Base-by-base conservation (phyloP, 2,797 vertebrate species). In the Lepilemur septentrionalis region DNA sequence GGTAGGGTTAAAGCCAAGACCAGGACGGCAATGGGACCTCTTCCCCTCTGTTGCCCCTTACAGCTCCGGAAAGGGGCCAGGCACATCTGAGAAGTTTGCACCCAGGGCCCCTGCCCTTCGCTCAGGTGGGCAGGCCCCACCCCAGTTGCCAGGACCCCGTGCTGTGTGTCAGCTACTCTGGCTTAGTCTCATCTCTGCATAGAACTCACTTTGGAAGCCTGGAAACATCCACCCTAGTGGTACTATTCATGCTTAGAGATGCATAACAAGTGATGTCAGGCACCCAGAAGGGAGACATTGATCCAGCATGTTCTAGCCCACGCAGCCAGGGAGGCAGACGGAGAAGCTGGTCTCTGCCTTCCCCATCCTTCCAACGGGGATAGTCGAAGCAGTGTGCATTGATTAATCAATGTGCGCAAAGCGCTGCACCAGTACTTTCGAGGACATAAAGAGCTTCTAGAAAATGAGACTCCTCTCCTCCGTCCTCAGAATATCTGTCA, bases 131-230 rank as follows among this genome's bases (percentile, higher is more conserved):
- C 32, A 59, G 43, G 10, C 10, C 9, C 50, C 38, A 72, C 61
- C 12, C 12, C 4, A 8, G 48, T 38, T 30, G 55, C 70, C 46
- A n/a, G 70, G 22, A 22, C 41, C 46, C 46, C 22, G 4, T 1
- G n/a, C 46, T 13, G 12, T 7, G 2, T 4, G 46, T 75, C 57
- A 17, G 20, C 18, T 32, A 28, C 79, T 84, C 85, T 70, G 35
- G 18, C 43, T 63, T 57, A 38, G 20, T 87, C 43, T 52, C 38
- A 14, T 81, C 67, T 85, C 87, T n/a, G n/a, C 48, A 89, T n/a
- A 93, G 41, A 91, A 81, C n/a, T 65, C 75, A 79, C 46, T 86
- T 72, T 50, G 55, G 82, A 25, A 93, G 38, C 32, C 75, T 85
- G 78, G 90, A 52, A 69, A 89, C 72, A 43, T 10, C 61, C 35